Evolutionary conservation across 2,797 vertebrate genomes (phyloP).

Genomic region (Anableps anableps): DNA sequence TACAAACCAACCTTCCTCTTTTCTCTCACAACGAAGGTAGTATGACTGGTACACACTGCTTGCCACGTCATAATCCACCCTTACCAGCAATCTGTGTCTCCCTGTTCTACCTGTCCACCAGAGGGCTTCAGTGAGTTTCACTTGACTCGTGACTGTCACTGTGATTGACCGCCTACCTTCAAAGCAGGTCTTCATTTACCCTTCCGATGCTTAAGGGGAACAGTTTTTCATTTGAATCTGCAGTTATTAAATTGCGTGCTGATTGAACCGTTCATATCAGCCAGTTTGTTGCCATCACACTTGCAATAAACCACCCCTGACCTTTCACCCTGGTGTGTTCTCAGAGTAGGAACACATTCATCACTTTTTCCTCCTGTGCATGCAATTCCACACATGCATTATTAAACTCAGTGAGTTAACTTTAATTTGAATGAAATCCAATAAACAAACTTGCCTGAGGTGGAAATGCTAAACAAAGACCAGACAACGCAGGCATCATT

Average conservation of each 20-base stretch:
- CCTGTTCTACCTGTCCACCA: slow-evolving; percentile 39
- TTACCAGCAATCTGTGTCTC: not conserved
- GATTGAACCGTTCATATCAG: slow-evolving; percentile 2
- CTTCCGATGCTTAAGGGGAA: not conserved
- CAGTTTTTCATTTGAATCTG: not conserved
- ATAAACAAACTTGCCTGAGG: slow-evolving; percentile 66
- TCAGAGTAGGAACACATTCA: slow-evolving; percentile 12
- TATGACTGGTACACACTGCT: not conserved
- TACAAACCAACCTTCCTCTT: not conserved
- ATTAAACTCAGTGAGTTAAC: slow-evolving; percentile 43
- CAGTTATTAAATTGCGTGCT: not conserved
- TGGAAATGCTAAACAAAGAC: slow-evolving; percentile 50
- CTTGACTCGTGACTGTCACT: slow-evolving; percentile 10
- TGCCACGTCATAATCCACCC: not conserved
- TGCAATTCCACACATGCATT: slow-evolving; percentile 25
- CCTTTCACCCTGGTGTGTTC: not conserved
- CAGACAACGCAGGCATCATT: slow-evolving; percentile 55
- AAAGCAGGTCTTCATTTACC: slow-evolving; percentile 37
- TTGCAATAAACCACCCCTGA: slow-evolving; percentile 11
- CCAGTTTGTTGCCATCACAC: slow-evolving; percentile 5
- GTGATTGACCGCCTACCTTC: slow-evolving; percentile 33
- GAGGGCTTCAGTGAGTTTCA: slow-evolving; percentile 24
- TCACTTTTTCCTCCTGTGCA: slow-evolving; percentile 17
- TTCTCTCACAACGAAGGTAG: not conserved
- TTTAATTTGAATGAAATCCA: slow-evolving; percentile 63